Evolutionary conservation across 2,797 vertebrate species (phyloP).

Genomic region (Hyperoplus immaculatus): DNA sequence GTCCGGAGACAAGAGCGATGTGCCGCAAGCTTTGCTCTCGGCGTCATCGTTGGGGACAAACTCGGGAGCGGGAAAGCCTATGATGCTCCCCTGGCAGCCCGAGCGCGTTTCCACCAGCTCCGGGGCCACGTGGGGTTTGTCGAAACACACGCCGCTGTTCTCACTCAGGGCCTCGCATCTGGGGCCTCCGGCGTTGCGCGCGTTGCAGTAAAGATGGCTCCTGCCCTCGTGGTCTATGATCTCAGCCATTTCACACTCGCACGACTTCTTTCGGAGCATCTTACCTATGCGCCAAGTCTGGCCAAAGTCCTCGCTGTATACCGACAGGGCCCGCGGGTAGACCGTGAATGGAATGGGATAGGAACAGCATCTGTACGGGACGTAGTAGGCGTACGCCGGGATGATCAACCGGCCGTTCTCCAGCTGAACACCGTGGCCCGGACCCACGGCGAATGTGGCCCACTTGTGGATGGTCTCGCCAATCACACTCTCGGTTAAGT

Average conservation of each 20-base stretch:
- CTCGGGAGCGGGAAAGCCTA: conserved; percentile 86
- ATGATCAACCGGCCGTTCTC: conserved; percentile 88
- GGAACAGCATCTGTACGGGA: conserved; percentile 74
- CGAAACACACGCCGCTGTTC: conserved; percentile 83
- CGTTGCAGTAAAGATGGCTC: conserved; percentile 90
- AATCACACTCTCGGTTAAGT: conserved; percentile 87
- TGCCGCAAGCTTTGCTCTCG: conserved; percentile 68
- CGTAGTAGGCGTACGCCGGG: conserved; percentile 89
- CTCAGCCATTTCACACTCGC: conserved; percentile 93
- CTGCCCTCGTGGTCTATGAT: conserved; percentile 70
- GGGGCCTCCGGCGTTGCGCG: conserved; percentile 80
- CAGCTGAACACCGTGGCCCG: conserved; percentile 93
- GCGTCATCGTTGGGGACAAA: conserved; percentile 58
- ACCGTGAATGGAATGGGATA: conserved; percentile 74
- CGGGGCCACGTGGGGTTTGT: conserved; percentile 67
- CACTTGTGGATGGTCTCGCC: conserved; percentile 83
- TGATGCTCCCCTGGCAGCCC: conserved; percentile 94
- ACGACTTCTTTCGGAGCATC: conserved; percentile 82
- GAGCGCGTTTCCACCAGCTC: conserved; percentile 82
- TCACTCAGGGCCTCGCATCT: conserved; percentile 89
- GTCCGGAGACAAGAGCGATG: conserved; percentile 65
- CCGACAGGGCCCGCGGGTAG: conserved; percentile 84
- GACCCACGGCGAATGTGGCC: conserved; percentile 95
- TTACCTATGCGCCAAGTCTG: conserved; percentile 85
- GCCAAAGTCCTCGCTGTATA: conserved; percentile 92